Conservation (phyloP, 2,113 vertebrate genomes). For the Callipepla squamata region DNA sequence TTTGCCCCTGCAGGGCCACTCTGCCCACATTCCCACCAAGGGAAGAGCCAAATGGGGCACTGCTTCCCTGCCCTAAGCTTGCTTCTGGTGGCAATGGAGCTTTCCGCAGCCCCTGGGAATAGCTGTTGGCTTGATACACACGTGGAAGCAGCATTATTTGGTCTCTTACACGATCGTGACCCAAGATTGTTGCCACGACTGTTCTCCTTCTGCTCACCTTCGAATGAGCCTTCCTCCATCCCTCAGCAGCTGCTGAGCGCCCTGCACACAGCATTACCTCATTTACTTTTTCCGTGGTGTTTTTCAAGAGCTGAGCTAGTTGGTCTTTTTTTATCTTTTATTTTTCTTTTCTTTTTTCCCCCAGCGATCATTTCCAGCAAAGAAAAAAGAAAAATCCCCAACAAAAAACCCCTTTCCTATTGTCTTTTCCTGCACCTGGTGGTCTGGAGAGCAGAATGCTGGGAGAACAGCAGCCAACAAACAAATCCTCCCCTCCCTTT, state of each 20-base stretch:
- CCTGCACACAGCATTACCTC: neutral
- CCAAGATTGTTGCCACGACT: neutral
- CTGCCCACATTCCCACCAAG: no score
- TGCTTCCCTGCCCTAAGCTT: neutral
- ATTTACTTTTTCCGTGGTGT: neutral
- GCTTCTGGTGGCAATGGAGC: neutral
- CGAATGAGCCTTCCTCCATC: neutral
- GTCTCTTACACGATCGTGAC: neutral
- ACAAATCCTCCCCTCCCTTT: neutral
- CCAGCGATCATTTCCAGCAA: neutral
- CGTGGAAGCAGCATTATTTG: neutral
- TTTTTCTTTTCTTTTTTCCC: neutral
- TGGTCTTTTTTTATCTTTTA: no score
- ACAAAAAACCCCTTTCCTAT: neutral
- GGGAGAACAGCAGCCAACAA: neutral
- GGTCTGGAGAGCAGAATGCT: neutral
- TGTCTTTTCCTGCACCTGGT: slow-evolving; percentile 34
- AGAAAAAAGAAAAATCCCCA: neutral
- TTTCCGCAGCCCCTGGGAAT: neutral
- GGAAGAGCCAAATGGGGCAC: no score
- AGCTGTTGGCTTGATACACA: neutral
- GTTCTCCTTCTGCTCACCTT: neutral
- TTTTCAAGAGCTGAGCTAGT: neutral
- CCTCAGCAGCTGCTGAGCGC: neutral
- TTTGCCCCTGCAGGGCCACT: no score